phyloP scores from a whole-genome alignment of 2,797 vertebrate species.

The Carcharodon carcharias region DNA sequence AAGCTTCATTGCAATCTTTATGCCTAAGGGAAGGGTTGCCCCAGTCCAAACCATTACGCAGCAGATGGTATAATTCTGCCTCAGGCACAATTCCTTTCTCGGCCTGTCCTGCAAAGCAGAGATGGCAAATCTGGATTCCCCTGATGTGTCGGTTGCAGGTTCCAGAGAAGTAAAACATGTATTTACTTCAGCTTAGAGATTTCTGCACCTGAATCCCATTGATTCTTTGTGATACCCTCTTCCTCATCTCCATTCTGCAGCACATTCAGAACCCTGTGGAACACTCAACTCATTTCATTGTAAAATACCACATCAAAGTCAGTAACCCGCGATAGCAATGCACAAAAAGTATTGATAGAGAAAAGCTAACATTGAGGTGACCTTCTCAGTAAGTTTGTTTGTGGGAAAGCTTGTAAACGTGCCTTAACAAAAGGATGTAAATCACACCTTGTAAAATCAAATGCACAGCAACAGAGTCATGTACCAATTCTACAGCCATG shows the following conservation, averaged over 20 bases:
- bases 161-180: not conserved
- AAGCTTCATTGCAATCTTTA: not conserved
- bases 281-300: not conserved
- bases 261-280: not conserved
- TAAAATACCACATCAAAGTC: not conserved
- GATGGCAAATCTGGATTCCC: not conserved
- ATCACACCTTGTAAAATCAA: not conserved
- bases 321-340: too few relatives aligned
- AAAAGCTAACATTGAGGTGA: not conserved
- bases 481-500: not conserved
- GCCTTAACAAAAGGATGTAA: not conserved
- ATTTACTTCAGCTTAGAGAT: not conserved
- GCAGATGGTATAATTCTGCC: not conserved
- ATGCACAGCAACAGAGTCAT: not conserved
- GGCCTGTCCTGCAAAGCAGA: not conserved
- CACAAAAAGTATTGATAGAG: not conserved
- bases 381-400: not conserved
- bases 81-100: not conserved
- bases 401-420: not conserved
- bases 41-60: not conserved
- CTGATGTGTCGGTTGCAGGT: not conserved
- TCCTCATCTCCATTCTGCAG: not conserved
- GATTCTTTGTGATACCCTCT: not conserved
- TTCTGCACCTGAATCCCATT: not conserved
- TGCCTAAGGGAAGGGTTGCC: not conserved